A percentile compares a stretch with the other conserved stretches of the same genome.
Conservation (phyloP, 1,140 invertebrate genomes). For the Aphidius gifuensis region DNA sequence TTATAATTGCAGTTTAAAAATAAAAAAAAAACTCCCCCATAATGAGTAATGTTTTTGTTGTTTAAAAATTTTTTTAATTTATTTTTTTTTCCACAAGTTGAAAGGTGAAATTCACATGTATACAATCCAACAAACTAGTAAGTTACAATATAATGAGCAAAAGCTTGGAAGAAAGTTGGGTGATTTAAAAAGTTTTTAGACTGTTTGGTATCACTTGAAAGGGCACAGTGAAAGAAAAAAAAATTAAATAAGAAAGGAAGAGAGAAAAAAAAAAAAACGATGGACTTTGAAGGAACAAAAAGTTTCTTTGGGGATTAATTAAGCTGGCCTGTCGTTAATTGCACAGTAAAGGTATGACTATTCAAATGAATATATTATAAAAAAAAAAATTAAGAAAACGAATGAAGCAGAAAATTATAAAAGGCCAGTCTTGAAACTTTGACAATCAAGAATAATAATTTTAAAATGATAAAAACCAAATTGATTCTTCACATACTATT, state of each 20-base stretch:
- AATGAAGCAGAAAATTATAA: neutral
- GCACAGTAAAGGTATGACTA: neutral
- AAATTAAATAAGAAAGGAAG: neutral
- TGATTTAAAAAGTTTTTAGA: constrained; percentile 28
- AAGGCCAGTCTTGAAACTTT: constrained; percentile 10
- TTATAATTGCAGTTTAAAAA: too few relatives aligned
- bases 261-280: constrained; percentile 10
- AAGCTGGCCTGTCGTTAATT: constrained; percentile 20
- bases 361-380: neutral
- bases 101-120: too few relatives aligned
- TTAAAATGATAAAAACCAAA: neutral
- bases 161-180: constrained; percentile 11
- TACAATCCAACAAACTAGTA: too few relatives aligned
- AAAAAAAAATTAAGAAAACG: constrained; percentile 1
- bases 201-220: neutral
- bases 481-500: neutral
- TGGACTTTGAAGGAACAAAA: constrained; percentile 9
- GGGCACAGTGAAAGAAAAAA: constrained; percentile 5
- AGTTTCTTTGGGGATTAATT: constrained; percentile 19
- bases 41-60: too few relatives aligned
- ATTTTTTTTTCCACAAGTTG: too few relatives aligned
- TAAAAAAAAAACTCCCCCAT: too few relatives aligned
- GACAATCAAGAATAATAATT: constrained; percentile 9
- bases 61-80: too few relatives aligned
- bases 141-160: too few relatives aligned